phyloP scores from a whole-genome alignment of 2,113 vertebrate genomes.

The Equus przewalskii region DNA sequence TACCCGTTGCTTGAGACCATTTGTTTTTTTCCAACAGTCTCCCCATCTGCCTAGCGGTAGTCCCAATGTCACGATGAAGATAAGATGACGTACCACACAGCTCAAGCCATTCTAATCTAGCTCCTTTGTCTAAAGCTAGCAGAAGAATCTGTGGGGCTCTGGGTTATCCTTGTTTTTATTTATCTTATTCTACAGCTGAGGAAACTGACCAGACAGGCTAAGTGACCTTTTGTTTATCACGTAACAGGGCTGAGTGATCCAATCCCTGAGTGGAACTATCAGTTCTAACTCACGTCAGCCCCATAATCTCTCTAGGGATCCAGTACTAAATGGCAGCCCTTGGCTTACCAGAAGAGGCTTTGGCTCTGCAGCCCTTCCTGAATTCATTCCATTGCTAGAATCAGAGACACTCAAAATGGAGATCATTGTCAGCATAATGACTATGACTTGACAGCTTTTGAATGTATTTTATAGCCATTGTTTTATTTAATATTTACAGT shows the following conservation, averaged over 20 bases:
- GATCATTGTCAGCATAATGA: constrained; percentile 10
- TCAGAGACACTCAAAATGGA: not conserved
- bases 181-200: not conserved
- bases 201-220: not conserved
- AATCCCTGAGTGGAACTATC: not conserved
- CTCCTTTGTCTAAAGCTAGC: constrained; percentile 12
- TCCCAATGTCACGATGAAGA: not conserved
- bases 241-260: not conserved
- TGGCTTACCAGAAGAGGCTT: constrained; percentile 14
- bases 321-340: not conserved
- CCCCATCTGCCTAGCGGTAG: not conserved
- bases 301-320: not conserved
- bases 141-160: not conserved
- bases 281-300: not conserved
- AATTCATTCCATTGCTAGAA: constrained; percentile 31
- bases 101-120: not conserved
- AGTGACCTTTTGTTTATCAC: constrained; percentile 15
- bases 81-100: not conserved
- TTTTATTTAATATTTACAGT: constrained; percentile 26
- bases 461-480: not conserved
- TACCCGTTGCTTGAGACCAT: constrained; percentile 1
- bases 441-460: constrained; percentile 27
- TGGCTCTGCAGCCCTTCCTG: not conserved
- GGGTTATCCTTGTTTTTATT: not conserved
- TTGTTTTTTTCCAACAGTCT: not conserved